Evolutionary conservation across 2,888 invertebrate genomes (phyloP), one percentile per base, ranked within the genome.

Genomic region (Thecophora atra): DNA sequence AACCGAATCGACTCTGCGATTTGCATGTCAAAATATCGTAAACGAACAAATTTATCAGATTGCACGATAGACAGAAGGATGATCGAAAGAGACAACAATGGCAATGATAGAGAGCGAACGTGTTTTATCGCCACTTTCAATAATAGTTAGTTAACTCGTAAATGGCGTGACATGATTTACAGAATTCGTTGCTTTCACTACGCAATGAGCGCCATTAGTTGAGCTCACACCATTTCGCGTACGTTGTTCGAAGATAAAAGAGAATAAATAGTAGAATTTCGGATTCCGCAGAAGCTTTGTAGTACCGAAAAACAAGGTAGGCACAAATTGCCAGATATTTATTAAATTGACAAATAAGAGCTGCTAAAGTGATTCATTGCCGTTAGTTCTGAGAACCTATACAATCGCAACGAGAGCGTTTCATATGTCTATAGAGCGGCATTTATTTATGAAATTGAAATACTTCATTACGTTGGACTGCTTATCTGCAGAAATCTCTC

Each of bases 271-370:
- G 19, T 21, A 21, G 19, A 13, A 56, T 6, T 19, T 24, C 19
- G 11, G 24, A 24, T 15, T 15, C 24, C 8, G 8, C 28, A 7
- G 58, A 58, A 28, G 28, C 44, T 21, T 19, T 54, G n/a, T 54
- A 58, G 26, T 17, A 28, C 15, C 44, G 44, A 42, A 69, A 69
- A 47, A 60, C 69, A 44, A 58, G 44, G 47, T 69, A 58, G 58
- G 69, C 21, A 44, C 19, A 58, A 69, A 69, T 60, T 26, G 58
- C 58, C 58, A 60, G 44, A 60, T 44, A 58, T 69, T 69, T 60
- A 60, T 69, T 69, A 69, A 60, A 69, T 69, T 58, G 69, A 69
- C 69, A 69, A 69, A 69, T 69, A 69, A 69, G 42, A 42, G 69
- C 69, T 44, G 60, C n/a, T 44, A 69, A 69, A 58, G 58, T 69